Percentiles rank a stretch among this genome's conserved stretches.
Evolutionary conservation across 2,797 vertebrate species (phyloP).

Genomic region (Leptoclinus maculatus): DNA sequence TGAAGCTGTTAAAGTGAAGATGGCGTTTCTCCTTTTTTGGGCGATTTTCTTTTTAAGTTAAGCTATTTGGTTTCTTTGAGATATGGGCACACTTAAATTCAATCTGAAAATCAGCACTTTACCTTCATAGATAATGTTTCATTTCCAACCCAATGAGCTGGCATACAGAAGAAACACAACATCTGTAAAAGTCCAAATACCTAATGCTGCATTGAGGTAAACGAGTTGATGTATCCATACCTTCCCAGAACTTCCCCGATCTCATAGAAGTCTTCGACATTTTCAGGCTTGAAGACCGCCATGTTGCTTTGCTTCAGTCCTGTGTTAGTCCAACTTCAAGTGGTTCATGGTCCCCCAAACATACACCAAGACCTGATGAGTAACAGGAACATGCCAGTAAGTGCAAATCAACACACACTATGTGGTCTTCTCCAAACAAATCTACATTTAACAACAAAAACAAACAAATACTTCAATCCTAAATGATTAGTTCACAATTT

Average conservation of each 20-base stretch:
- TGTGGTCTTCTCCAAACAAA: neutral
- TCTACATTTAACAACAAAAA: too few relatives aligned
- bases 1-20: neutral
- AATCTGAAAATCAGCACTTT: neutral
- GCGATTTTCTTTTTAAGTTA: neutral
- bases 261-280: slow-evolving; percentile 88
- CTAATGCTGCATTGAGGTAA: neutral
- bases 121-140: neutral
- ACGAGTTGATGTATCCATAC: slow-evolving; percentile 59
- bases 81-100: neutral
- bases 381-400: neutral
- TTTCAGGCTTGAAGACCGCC: slow-evolving; percentile 80
- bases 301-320: slow-evolving; percentile 49
- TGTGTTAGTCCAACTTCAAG: slow-evolving; percentile 11
- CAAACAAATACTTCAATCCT: too few relatives aligned
- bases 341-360: slow-evolving; percentile 24
- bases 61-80: neutral
- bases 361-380: slow-evolving; percentile 17
- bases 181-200: neutral
- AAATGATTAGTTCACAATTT: too few relatives aligned
- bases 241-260: slow-evolving; percentile 87
- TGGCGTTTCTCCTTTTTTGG: neutral
- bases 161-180: neutral
- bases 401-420: neutral
- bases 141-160: neutral